Percentiles rank a stretch among this genome's conserved stretches.
Conservation (phyloP, 2,797 vertebrate species). For the Spheniscus humboldti region DNA sequence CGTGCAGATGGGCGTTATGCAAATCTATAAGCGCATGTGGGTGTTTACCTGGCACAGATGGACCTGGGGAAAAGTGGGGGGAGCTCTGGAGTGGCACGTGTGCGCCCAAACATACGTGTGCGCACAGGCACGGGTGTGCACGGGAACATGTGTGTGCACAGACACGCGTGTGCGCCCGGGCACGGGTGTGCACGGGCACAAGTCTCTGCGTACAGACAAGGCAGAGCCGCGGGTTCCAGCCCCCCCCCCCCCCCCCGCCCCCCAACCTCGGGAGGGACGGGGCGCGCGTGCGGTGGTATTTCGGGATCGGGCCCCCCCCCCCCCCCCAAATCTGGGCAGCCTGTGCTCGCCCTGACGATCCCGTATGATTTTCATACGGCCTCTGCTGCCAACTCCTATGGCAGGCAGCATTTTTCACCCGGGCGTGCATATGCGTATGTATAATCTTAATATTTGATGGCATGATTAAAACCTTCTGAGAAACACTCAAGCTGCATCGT, state of each 20-base stretch:
- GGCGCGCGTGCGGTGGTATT: not conserved
- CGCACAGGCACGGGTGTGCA: not conserved
- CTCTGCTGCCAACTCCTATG: not conserved
- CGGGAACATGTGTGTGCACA: no score
- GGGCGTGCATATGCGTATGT: not conserved
- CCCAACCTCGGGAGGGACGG: no score
- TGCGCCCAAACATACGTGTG: not conserved
- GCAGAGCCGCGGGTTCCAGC: not conserved
- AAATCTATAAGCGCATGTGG: not conserved
- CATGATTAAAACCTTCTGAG: constrained; percentile 19
- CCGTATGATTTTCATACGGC: not conserved
- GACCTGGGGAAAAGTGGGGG: not conserved
- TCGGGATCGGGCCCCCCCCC: not conserved
- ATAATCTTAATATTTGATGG: constrained; percentile 1
- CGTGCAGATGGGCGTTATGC: not conserved
- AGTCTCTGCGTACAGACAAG: not conserved
- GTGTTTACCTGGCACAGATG: not conserved
- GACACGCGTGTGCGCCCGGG: not conserved
- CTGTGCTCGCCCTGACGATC: not conserved
- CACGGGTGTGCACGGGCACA: no score
- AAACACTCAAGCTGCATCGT: not conserved
- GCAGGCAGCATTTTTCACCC: not conserved
- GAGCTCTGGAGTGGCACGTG: not conserved
- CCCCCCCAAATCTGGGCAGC: not conserved
- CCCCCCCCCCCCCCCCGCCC: fast-evolving